Evolutionary conservation across 37 sponge, comb jelly and placozoan genomes (phyloP).

Genomic region (Dysidea cf. avara): DNA sequence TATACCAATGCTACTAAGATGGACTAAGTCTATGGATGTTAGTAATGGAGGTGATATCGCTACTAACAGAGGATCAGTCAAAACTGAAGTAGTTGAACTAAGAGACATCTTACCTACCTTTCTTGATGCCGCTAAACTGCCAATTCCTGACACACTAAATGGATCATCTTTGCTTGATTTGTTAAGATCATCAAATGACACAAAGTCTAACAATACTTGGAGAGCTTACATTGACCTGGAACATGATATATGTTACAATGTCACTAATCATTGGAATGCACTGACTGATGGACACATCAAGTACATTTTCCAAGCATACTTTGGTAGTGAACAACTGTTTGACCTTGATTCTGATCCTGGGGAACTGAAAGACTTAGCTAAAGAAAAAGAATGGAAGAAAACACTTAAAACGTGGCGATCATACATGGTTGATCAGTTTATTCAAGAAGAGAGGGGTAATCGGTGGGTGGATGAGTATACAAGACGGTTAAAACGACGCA

Average conservation of each 20-base stretch:
- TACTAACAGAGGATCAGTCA: constrained; percentile 21
- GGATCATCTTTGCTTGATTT: constrained; percentile 36
- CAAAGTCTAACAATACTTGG: constrained; percentile 7
- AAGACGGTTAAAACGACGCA: constrained; percentile 30
- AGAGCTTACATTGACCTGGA: constrained; percentile 59
- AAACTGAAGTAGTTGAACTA: constrained; percentile 42
- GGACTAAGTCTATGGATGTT: constrained; percentile 49
- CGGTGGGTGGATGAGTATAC: constrained; percentile 43
- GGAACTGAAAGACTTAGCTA: constrained; percentile 49
- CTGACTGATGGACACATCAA: constrained; percentile 60
- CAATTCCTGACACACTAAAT: constrained; percentile 34
- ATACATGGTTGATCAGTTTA: constrained; percentile 61
- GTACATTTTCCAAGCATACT: constrained; percentile 63
- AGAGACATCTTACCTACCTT: constrained; percentile 74
- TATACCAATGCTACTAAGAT: constrained; percentile 56
- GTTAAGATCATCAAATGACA: neutral
- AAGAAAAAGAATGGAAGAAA: constrained; percentile 13
- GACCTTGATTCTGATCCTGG: constrained; percentile 46
- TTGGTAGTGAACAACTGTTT: constrained; percentile 62
- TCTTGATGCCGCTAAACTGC: constrained; percentile 33
- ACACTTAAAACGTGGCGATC: constrained; percentile 35
- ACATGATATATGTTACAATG: constrained; percentile 57
- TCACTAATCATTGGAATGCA: constrained; percentile 72
- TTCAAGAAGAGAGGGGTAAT: constrained; percentile 42
- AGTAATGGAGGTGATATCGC: constrained; percentile 27